A percentile compares a stretch with the other conserved stretches of the same genome.
phyloP scores from a whole-genome alignment of 2,888 invertebrate species.

The Chamaedrilus cognettii region DNA sequence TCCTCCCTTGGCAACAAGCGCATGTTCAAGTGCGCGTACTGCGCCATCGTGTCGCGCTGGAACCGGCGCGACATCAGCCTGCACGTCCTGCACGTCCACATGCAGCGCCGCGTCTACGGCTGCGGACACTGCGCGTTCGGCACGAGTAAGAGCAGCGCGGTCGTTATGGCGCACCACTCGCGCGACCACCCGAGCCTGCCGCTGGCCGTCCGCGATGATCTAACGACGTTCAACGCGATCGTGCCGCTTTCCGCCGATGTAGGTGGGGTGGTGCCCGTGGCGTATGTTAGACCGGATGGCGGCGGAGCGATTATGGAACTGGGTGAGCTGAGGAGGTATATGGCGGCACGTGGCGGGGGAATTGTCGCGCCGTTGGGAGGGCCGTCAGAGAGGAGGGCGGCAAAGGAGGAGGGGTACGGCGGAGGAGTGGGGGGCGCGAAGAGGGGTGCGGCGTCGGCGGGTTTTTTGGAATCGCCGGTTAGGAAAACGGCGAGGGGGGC shows the following conservation, averaged over 20 bases:
- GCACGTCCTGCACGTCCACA: conserved; percentile 27
- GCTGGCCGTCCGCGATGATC: conserved; percentile 17
- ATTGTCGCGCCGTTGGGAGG: background rate
- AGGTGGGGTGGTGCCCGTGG: conserved; percentile 12
- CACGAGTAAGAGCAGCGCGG: conserved; percentile 24
- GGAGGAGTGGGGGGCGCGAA: background rate
- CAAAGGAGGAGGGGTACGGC: background rate
- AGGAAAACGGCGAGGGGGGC: background rate
- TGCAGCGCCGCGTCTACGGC: conserved; percentile 26
- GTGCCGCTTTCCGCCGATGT: conserved; percentile 18
- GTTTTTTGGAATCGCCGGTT: background rate
- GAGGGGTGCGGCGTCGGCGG: background rate
- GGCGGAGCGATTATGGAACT: conserved; percentile 20
- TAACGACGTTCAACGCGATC: conserved; percentile 23
- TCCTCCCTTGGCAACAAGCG: too few species aligned
- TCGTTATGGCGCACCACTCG: conserved; percentile 19
- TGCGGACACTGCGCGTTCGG: conserved; percentile 27
- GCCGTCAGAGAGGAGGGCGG: background rate
- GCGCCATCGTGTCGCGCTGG: conserved; percentile 25
- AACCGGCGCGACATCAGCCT: conserved; percentile 26
- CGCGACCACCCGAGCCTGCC: conserved; percentile 17
- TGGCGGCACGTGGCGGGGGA: background rate
- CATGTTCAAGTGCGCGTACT: conserved; percentile 29
- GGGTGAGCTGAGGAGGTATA: conserved; percentile 13
- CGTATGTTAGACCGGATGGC: conserved; percentile 18